phyloP scores from a whole-genome alignment of 2,888 invertebrate species.

The Diachrysia chrysitis region DNA sequence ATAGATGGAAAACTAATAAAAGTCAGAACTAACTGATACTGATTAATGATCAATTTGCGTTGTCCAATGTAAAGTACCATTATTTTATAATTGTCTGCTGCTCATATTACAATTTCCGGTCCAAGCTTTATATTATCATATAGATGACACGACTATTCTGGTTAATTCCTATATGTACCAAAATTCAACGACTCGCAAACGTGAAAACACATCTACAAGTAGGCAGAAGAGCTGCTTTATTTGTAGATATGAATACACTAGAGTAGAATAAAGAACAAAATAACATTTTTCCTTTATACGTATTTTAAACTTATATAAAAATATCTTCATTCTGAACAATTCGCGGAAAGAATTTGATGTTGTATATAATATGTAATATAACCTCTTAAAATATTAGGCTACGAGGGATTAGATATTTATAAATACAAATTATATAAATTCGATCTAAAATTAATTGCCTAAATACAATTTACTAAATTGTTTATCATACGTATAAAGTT shows the following conservation, averaged over 20 bases:
- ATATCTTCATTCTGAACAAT: not conserved
- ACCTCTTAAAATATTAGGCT: not conserved
- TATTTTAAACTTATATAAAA: constrained; percentile 7
- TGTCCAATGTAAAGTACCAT: not conserved
- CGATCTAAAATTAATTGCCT: not conserved
- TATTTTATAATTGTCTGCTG: not conserved
- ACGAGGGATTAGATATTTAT: not conserved
- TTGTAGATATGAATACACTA: not conserved
- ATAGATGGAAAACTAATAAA: no score
- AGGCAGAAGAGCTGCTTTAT: not conserved
- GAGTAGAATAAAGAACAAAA: constrained; percentile 2
- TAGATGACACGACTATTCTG: not conserved
- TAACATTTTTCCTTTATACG: constrained; percentile 19
- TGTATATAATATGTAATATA: not conserved
- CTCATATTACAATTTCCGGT: not conserved
- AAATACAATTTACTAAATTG: not conserved
- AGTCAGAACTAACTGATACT: not conserved
- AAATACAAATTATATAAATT: constrained; percentile 2
- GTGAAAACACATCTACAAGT: not conserved
- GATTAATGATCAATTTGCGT: not conserved
- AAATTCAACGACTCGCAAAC: not conserved
- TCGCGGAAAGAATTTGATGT: not conserved
- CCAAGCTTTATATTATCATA: not conserved
- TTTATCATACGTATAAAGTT: constrained; percentile 1
- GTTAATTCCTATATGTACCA: not conserved